Evolutionary conservation across 2,888 invertebrate genomes (phyloP).

Genomic region (Antitype chi): DNA sequence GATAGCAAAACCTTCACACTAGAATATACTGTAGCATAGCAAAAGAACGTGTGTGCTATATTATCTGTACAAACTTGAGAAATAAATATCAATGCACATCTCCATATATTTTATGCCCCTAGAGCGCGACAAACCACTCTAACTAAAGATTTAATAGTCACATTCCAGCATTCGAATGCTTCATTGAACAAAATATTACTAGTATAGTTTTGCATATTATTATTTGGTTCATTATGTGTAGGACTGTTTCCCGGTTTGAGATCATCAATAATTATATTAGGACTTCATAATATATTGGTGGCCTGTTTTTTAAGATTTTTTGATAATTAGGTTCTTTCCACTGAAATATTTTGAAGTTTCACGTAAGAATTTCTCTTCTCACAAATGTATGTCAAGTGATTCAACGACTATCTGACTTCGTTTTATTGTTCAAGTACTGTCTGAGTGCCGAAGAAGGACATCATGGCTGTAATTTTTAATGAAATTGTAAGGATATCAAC

Average conservation of each 20-base stretch:
- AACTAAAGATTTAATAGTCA: constrained; percentile 29
- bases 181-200: constrained; percentile 14
- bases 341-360: constrained; percentile 58
- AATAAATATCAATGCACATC: constrained; percentile 29
- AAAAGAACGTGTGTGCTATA: not conserved
- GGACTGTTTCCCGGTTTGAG: not conserved
- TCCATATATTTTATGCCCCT: constrained; percentile 37
- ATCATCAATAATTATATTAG: constrained; percentile 4
- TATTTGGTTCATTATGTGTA: constrained; percentile 13
- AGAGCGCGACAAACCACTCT: constrained; percentile 1
- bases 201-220: constrained; percentile 25
- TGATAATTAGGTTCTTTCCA: constrained; percentile 31
- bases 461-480: constrained; percentile 80
- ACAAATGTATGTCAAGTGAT: constrained; percentile 86
- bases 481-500: constrained; percentile 81
- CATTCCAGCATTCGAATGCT: constrained; percentile 31
- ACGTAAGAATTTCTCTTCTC: constrained; percentile 70
- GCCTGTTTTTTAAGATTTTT: not conserved
- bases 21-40: not conserved
- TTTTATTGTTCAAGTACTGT: constrained; percentile 85
- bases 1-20: not conserved
- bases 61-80: constrained; percentile 3
- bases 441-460: constrained; percentile 80
- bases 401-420: constrained; percentile 79
- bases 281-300: not conserved